Evolutionary conservation across 2,113 vertebrate species (phyloP).

Genomic region (Paramormyrops kingsleyae): DNA sequence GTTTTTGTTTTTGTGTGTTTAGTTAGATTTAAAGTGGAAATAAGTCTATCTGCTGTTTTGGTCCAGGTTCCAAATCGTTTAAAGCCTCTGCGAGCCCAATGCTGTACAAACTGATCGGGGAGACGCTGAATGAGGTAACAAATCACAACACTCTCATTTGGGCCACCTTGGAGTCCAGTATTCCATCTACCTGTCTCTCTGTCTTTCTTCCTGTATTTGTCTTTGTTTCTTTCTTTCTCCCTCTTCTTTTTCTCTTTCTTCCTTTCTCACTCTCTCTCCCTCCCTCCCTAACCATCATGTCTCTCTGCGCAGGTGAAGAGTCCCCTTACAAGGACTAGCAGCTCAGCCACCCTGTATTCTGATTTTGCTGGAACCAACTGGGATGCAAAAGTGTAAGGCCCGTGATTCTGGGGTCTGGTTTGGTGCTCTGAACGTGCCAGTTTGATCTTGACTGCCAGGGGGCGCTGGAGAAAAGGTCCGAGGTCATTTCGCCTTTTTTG

Average conservation of each 20-base stretch:
- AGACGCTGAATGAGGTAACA: slow-evolving; percentile 64
- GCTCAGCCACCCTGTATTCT: slow-evolving; percentile 10
- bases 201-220: not conserved
- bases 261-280: too few species aligned
- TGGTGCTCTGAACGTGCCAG: not conserved
- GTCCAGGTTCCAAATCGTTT: slow-evolving; percentile 48
- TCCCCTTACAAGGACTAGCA: slow-evolving; percentile 26
- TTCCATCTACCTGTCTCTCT: not conserved
- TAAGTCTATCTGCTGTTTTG: slow-evolving; percentile 25
- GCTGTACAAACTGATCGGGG: slow-evolving; percentile 65
- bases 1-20: too few species aligned
- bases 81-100: slow-evolving; percentile 77
- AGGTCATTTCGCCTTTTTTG: not conserved
- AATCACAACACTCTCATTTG: not conserved
- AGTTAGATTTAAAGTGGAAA: not conserved
- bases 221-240: too few species aligned
- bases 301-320: slow-evolving; percentile 56
- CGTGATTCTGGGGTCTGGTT: not conserved
- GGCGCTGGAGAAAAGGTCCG: not conserved
- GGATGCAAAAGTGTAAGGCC: slow-evolving; percentile 63
- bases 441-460: not conserved
- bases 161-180: too few species aligned
- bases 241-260: too few species aligned
- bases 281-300: not conserved
- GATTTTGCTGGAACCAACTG: slow-evolving; percentile 44